These are phyloP conservation scores for Columbina picui DNA, from an alignment of 2,113 vertebrate species.

Conservation along the genomic window DNA sequence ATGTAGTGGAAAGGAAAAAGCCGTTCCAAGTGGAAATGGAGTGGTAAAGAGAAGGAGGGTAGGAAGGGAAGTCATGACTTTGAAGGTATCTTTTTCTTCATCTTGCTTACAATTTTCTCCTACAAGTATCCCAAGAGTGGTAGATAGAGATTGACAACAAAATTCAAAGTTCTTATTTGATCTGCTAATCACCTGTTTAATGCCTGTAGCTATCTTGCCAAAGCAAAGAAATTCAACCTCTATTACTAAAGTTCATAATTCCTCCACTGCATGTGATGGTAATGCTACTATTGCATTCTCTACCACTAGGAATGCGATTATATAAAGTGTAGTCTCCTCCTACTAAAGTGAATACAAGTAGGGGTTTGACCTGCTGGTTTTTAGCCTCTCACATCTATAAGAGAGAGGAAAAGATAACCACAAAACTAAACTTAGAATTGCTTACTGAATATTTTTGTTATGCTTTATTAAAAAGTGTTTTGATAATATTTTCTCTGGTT, in stretches of 20 bases:
- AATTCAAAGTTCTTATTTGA: neutral
- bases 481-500: neutral
- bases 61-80: neutral
- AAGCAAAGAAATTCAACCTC: neutral
- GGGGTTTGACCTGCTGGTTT: neutral
- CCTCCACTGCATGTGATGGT: neutral
- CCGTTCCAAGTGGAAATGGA: neutral
- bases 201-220: neutral
- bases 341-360: neutral
- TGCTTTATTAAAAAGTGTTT: neutral
- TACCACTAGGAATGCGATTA: neutral
- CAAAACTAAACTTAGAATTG: neutral
- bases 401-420: neutral
- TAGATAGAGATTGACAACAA: neutral
- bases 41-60: neutral
- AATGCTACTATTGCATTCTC: neutral
- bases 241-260: neutral
- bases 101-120: neutral
- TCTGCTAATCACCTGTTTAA: neutral
- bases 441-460: neutral
- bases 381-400: neutral
- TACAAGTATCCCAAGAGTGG: neutral
- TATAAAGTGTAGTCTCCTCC: neutral
- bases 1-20: neutral
- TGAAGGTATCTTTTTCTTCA: neutral